A percentile compares a stretch with the other conserved stretches of the same genome.
These are phyloP conservation scores for Neodontobutis hainanensis DNA, from an alignment of 2,113 vertebrate species.

Conservation along the genomic window DNA sequence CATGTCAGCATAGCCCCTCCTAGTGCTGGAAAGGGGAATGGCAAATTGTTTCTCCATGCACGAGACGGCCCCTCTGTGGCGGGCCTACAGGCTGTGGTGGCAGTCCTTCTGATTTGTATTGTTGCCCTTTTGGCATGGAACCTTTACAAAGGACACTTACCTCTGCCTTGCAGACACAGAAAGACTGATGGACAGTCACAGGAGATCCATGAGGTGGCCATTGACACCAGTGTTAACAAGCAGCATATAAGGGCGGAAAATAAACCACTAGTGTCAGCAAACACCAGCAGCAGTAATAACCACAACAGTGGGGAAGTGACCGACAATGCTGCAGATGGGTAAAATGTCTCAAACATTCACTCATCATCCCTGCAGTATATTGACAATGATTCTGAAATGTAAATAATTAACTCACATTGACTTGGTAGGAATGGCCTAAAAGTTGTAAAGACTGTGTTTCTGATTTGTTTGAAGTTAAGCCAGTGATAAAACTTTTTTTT, in stretches of 20 bases:
- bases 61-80: conserved; percentile 26
- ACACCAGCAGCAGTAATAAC: conserved; percentile 62
- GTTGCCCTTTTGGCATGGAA: conserved; percentile 74
- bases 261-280: conserved; percentile 44
- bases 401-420: background rate
- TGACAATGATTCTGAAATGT: conserved; percentile 63
- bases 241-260: conserved; percentile 13
- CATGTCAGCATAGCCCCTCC: conserved; percentile 30
- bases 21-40: fast-evolving
- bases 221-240: background rate
- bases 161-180: conserved; percentile 35
- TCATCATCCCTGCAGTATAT: conserved; percentile 44
- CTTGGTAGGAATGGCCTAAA: too few relatives aligned
- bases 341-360: background rate
- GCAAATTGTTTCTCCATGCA: background rate
- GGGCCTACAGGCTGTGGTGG: conserved; percentile 39
- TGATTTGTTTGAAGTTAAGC: too few relatives aligned
- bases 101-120: conserved; percentile 56
- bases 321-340: background rate
- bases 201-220: background rate
- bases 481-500: too few relatives aligned
- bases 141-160: conserved; percentile 68
- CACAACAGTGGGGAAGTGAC: conserved; percentile 1
- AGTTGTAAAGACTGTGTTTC: too few relatives aligned
- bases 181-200: conserved; percentile 3